Base-by-base conservation (phyloP, 2,113 vertebrate species). In the Pluvialis apricaria region DNA sequence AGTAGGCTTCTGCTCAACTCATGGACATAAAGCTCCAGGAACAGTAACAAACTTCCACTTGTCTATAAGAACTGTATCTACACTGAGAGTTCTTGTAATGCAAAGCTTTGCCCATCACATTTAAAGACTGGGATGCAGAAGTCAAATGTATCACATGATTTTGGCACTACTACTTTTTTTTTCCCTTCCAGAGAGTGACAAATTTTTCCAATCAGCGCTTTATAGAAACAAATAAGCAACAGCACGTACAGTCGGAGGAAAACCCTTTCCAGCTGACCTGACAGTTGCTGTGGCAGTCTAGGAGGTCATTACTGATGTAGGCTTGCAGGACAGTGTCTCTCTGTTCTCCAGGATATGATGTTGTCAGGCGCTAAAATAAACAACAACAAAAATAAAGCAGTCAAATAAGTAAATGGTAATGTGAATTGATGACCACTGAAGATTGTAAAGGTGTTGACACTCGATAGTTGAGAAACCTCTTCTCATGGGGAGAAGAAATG, bases 271-370 rank as follows among this genome's bases (percentile, higher is more conserved):
- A 68, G 60, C 98, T 57, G 12, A 98, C 98, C 98, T 98, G 98
- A 88, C 65, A 90, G 44, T 77, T 97, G 89, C 93, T 98, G 94
- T 98, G 97, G 82, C 98, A 98, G 61, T 99, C 98, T 75, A 99
- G 92, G 58, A 99, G 98, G 94, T 99, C 99, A 8, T 99, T 99
- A 96, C 97, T 99, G 97, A 99, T 97, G 78, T 99, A 99, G 82
- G 99, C 99, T 90, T 99, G 99, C 83, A 99, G 97, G 17, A 99
- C 98, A 0, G 99, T 99, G 94, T 99, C 99, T 93, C 99, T 98
- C 97, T 99, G 99, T 77, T 99, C 99, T 31, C 99, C 99, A 5
- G 98, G 98, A 44, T 99, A 98, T 11, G 99, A 99, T 5, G 98
- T 98, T 62, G 99, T 99, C 96, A 99, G 97, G 89, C 99, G 99